Evolutionary conservation across 2,113 vertebrate species (phyloP).

Genomic region (Mesocricetus auratus): DNA sequence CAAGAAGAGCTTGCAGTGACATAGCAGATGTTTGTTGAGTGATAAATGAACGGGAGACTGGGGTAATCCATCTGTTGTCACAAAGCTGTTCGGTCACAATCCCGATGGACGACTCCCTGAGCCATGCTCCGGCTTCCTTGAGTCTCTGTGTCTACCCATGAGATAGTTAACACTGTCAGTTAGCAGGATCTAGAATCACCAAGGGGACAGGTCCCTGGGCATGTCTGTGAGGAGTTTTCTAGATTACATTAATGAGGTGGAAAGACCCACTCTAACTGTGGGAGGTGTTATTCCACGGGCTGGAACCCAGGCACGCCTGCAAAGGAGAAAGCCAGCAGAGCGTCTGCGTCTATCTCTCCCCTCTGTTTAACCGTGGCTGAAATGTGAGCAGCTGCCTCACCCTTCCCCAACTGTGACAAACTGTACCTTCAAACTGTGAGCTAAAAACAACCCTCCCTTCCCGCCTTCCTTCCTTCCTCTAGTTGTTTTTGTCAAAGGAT

Average conservation of each 20-base stretch:
- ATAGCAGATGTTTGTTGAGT: neutral
- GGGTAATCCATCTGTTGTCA: neutral
- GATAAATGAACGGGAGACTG: neutral
- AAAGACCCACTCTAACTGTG: neutral
- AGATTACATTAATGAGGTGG: neutral
- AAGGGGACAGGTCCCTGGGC: neutral
- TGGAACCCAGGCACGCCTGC: no score
- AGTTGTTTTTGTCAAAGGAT: neutral
- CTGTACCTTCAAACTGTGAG: neutral
- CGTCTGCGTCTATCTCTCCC: neutral
- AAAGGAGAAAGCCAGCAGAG: neutral
- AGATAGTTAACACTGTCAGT: neutral
- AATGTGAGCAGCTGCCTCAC: neutral
- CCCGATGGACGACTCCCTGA: neutral
- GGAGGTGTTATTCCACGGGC: no score
- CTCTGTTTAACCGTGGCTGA: neutral
- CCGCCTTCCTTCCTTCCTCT: neutral
- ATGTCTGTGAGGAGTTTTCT: neutral
- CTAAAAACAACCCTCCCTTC: neutral
- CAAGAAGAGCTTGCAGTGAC: neutral
- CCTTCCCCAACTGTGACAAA: neutral
- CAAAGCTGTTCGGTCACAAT: accelerated
- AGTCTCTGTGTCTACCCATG: neutral
- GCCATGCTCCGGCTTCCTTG: neutral
- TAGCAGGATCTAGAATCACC: neutral